These are phyloP conservation scores for Alcedo quadribrachys DNA, from an alignment of 2,797 vertebrate species.

Conservation along the genomic window DNA sequence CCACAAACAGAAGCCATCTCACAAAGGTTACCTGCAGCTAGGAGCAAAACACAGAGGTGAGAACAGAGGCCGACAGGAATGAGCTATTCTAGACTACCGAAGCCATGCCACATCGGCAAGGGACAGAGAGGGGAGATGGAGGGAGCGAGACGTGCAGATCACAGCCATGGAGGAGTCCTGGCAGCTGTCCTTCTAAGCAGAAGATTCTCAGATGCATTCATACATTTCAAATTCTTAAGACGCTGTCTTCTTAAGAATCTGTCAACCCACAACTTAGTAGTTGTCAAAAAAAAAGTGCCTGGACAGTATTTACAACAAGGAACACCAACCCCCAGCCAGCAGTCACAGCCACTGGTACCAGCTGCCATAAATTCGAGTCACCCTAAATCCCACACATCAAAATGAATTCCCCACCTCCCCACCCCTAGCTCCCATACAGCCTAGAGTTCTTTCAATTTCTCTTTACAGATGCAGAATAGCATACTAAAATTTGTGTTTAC, in stretches of 20 bases:
- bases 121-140: not conserved
- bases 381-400: not conserved
- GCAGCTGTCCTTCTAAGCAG: not conserved
- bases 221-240: slow-evolving; percentile 39
- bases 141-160: slow-evolving; percentile 22
- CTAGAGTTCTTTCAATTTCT: not conserved
- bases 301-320: not conserved
- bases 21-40: slow-evolving; percentile 59
- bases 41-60: slow-evolving; percentile 44
- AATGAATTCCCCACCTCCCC: not conserved
- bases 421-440: not conserved
- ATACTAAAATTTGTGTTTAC: not conserved
- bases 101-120: slow-evolving; percentile 26
- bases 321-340: not conserved
- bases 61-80: slow-evolving; percentile 11
- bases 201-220: slow-evolving; percentile 3
- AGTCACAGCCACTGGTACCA: not conserved
- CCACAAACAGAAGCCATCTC: slow-evolving; percentile 65
- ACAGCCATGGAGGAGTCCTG: slow-evolving; percentile 38
- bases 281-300: not conserved
- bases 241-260: slow-evolving; percentile 15
- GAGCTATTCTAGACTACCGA: slow-evolving; percentile 18
- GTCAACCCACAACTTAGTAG: not conserved
- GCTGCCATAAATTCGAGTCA: not conserved
- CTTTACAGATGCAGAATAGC: not conserved